Evolutionary conservation across 2,797 vertebrate species (phyloP).

Genomic region (Melanotaenia trifasciata): DNA sequence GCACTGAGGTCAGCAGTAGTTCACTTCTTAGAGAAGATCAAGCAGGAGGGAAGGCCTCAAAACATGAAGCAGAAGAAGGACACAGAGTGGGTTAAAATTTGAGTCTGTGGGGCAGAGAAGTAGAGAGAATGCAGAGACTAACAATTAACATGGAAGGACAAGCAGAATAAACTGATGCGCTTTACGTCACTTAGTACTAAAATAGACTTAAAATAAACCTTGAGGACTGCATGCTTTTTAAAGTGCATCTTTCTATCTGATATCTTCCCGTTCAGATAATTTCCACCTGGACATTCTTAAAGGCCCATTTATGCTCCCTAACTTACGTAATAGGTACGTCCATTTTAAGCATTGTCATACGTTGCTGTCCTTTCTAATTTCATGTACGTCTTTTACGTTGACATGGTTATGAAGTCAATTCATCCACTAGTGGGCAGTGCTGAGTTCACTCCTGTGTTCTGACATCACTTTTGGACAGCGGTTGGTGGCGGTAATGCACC

Average conservation of each 20-base stretch:
- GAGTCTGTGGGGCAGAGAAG: conserved; percentile 21
- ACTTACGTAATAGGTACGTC: too few species aligned
- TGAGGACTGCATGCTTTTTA: neutral
- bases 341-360: too few species aligned
- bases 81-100: conserved; percentile 18
- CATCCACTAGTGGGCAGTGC: too few species aligned
- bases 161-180: conserved; percentile 14
- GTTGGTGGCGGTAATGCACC: too few species aligned
- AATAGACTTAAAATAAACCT: conserved; percentile 7
- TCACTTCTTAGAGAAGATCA: conserved; percentile 61
- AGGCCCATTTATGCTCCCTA: too few species aligned
- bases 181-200: conserved; percentile 16
- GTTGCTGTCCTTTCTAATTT: too few species aligned
- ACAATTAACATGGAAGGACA: conserved; percentile 17
- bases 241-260: neutral
- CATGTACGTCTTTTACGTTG: too few species aligned
- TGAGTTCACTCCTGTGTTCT: too few species aligned
- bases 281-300: neutral
- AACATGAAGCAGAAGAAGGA: conserved; percentile 33
- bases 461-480: too few species aligned
- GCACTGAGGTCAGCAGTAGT: conserved; percentile 74
- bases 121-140: conserved; percentile 32
- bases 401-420: too few species aligned
- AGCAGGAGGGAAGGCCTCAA: conserved; percentile 31
- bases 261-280: neutral